Evolutionary conservation across 1,140 invertebrate genomes (phyloP).

Genomic region (Limonius californicus): DNA sequence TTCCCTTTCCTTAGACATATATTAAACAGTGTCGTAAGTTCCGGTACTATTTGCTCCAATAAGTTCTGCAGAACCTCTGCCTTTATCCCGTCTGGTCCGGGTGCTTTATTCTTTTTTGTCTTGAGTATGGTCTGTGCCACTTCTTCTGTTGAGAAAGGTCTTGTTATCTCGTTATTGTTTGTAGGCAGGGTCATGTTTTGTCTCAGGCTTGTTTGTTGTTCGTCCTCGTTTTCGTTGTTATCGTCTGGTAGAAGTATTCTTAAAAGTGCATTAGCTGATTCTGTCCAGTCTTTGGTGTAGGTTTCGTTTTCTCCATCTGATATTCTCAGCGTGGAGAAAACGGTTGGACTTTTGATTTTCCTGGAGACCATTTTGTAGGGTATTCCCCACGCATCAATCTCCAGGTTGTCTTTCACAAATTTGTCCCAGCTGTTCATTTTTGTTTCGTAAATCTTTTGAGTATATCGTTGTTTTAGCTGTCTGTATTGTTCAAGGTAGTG

Average conservation of each 20-base stretch:
- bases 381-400: not conserved
- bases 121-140: no score
- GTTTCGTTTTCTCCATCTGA: no score
- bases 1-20: not conserved
- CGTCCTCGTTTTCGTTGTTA: no score
- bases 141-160: not conserved
- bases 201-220: no score
- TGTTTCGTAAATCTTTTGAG: not conserved
- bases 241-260: not conserved
- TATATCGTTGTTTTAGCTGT: not conserved
- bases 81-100: not conserved
- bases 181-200: no score
- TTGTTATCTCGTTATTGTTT: not conserved
- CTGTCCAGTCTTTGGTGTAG: not conserved
- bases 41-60: not conserved
- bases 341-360: not conserved
- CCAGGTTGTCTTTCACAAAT: not conserved
- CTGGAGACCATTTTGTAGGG: constrained; percentile 14
- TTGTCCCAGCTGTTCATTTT: not conserved
- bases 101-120: no score
- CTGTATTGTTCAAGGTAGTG: not conserved
- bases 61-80: not conserved
- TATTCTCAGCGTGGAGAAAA: not conserved
- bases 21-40: not conserved
- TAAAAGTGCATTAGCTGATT: not conserved